Conservation (phyloP, 1,140 invertebrate species). For the Reticulitermes speratus region DNA sequence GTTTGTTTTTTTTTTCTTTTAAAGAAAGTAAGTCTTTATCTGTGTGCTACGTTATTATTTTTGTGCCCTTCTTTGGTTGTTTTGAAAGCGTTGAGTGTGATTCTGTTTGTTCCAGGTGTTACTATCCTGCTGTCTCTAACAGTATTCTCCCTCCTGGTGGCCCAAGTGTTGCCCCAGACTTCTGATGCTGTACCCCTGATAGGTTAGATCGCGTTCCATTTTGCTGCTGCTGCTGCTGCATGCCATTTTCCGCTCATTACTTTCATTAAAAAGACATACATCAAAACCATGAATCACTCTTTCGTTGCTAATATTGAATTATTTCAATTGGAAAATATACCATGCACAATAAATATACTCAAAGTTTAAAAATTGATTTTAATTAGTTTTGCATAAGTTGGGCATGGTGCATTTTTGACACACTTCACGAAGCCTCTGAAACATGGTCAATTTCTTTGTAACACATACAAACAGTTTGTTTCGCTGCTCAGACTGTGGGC, state of each 20-base stretch:
- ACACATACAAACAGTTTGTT: background rate
- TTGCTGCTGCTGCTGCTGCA: background rate
- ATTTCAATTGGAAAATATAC: background rate
- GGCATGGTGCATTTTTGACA: background rate
- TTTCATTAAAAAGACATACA: background rate
- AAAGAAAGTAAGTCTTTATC: background rate
- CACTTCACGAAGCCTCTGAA: background rate
- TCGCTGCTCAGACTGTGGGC: background rate
- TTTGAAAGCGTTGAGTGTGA: slow-evolving; percentile 20
- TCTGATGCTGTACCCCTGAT: slow-evolving; percentile 96
- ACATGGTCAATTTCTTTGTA: background rate
- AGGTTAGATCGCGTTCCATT: slow-evolving; percentile 59
- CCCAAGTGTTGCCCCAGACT: slow-evolving; percentile 94
- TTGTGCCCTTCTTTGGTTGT: slow-evolving; percentile 21
- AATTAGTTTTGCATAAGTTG: background rate
- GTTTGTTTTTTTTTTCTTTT: slow-evolving; percentile 29
- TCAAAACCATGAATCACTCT: background rate
- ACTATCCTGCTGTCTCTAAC: slow-evolving; percentile 99
- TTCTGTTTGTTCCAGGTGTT: slow-evolving; percentile 84
- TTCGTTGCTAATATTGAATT: background rate
- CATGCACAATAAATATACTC: background rate
- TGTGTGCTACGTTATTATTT: slow-evolving; percentile 4
- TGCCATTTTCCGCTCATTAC: background rate
- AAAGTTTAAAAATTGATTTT: background rate
- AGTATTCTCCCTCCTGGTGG: slow-evolving; percentile 97